Evolutionary conservation across 2,888 invertebrate species (phyloP), one percentile per base, ranked within the genome.

Genomic region (Diachrysia chrysitis): DNA sequence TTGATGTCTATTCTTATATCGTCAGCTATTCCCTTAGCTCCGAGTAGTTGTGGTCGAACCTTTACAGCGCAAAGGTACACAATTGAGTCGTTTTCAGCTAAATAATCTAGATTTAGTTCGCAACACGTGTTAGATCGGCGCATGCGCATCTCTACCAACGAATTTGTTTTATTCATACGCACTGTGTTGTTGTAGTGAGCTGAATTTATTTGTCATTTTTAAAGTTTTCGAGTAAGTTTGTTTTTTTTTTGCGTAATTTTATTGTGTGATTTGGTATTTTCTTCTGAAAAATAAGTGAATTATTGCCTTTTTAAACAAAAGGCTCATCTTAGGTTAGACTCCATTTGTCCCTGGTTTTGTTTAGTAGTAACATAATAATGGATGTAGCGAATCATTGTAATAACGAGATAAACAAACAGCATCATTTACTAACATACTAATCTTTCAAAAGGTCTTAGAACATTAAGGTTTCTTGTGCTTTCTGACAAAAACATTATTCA

Each of bases 1-100:
- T 79, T 73, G 80, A 73, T 17, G 19, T 76, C 80, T 78, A 78
- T 79, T 78, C 12, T 68, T 76, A 66, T 42, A 69, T 56, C 46
- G 64, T 37, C 67, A 64, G 58, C 67, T 61, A 42, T 66, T 79
- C 67, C 65, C 58, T 79, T 53, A 64, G 63, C 35, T 23, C 55
- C 32, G 63, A 66, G 59, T 78, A 79, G 77, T 76, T 76, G 61
- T 71, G 75, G 54, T 23, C 48, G 56, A 72, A 57, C 59, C 79
- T 78, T 76, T 73, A 73, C 59, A 14, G 29, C 63, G 69, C 32
- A 54, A 63, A 58, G 76, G 58, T 66, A 80, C 78, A 64, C 66
- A 63, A 70, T 59, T 69, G 62, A 58, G 68, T 56, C 37, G 64
- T 55, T 58, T 81, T 75, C 55, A 58, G 57, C 60, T 58, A 67